Evolutionary conservation across 2,113 vertebrate species (phyloP).

Genomic region (Albula goreensis): DNA sequence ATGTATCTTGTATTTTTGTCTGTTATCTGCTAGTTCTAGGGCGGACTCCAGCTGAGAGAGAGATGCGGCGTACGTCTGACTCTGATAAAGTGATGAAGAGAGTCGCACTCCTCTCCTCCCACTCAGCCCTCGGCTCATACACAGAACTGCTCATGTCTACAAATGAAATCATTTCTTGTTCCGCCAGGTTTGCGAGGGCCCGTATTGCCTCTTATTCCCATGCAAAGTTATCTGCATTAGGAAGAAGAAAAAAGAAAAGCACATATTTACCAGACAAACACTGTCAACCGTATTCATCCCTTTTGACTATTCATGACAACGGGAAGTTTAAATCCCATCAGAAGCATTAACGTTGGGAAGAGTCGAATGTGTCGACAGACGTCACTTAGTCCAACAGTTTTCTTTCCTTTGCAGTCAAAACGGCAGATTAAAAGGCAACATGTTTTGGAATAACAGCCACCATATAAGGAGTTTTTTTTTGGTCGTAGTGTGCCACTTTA

Average conservation of each 20-base stretch:
- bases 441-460: conserved; percentile 47
- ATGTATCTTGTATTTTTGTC: conserved; percentile 38
- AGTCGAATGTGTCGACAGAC: conserved; percentile 20
- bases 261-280: neutral
- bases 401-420: conserved; percentile 50
- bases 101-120: conserved; percentile 41
- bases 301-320: neutral
- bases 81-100: conserved; percentile 48
- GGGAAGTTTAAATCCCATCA: neutral
- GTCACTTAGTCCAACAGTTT: conserved; percentile 52
- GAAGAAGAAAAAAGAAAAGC: neutral
- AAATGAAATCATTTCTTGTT: conserved; percentile 15
- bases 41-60: conserved; percentile 57
- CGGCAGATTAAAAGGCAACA: conserved; percentile 56
- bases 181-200: neutral
- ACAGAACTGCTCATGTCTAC: neutral
- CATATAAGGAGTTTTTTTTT: conserved; percentile 16
- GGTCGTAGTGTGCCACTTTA: conserved; percentile 12
- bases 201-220: neutral
- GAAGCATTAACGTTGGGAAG: neutral
- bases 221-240: neutral
- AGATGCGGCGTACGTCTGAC: conserved; percentile 55
- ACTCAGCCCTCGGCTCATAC: neutral
- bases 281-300: neutral
- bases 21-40: conserved; percentile 46